Conservation (phyloP, 2,888 invertebrate genomes). For the Hemithea aestivaria region DNA sequence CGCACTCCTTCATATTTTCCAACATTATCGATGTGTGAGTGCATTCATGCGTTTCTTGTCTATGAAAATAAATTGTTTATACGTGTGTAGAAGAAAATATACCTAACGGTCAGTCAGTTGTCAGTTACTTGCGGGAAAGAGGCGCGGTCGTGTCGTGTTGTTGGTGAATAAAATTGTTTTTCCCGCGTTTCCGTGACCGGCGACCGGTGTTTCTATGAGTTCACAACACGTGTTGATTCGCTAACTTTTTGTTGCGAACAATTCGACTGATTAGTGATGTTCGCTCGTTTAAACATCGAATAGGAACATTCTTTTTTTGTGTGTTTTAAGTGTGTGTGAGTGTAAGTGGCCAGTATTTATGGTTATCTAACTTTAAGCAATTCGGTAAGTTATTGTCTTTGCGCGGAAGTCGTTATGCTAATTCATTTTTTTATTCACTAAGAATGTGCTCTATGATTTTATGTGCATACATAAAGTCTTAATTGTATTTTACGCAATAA, state of each 20-base stretch:
- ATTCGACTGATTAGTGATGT: slow-evolving; percentile 52
- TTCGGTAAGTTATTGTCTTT: slow-evolving; percentile 27
- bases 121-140: slow-evolving; percentile 61
- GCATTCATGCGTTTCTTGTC: slow-evolving; percentile 54
- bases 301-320: slow-evolving; percentile 40
- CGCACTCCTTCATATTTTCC: slow-evolving; percentile 29
- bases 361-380: slow-evolving; percentile 31
- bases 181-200: slow-evolving; percentile 24
- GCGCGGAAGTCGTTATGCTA: slow-evolving; percentile 9
- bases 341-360: slow-evolving; percentile 39
- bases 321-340: slow-evolving; percentile 35
- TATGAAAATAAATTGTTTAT: slow-evolving; percentile 73
- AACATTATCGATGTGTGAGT: slow-evolving; percentile 31
- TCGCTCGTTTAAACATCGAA: slow-evolving; percentile 36
- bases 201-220: slow-evolving; percentile 20
- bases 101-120: slow-evolving; percentile 69
- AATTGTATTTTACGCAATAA: no score
- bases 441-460: slow-evolving; percentile 1
- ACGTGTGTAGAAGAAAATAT: slow-evolving; percentile 58
- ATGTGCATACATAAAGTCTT: slow-evolving; percentile 2
- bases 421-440: slow-evolving; percentile 13
- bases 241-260: slow-evolving; percentile 46
- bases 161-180: slow-evolving; percentile 53
- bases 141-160: slow-evolving; percentile 49
- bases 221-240: slow-evolving; percentile 57